Evolutionary conservation across 2,797 vertebrate species (phyloP), one percentile per base, ranked within the genome.

Genomic region (Lutjanus argentimaculatus): DNA sequence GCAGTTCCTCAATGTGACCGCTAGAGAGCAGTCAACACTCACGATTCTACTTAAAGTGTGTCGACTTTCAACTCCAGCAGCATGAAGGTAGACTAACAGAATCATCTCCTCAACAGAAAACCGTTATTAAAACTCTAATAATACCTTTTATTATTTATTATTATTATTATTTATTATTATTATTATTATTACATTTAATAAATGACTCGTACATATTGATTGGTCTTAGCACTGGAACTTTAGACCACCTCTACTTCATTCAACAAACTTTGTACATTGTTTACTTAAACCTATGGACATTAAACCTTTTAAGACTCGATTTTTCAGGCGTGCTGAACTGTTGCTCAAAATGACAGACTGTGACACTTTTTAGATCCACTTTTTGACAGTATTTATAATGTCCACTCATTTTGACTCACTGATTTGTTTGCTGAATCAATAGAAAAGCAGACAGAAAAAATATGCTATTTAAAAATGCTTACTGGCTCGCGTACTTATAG

Each of bases 11-110:
- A 4, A 4, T 1, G 1, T 66, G 65, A 51, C 70, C 84, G 67
- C 75, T 25, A 10, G 82, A 73, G 49, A 57, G 36, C 56, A 64
- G 58, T 74, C 9, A 55, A 75, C 1, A 40, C 25, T n/a, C 22
- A 14, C 1, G 1, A 48, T 30, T 49, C 7, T 6, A 13, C 40
- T 21, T 7, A 53, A 4, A 30, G n/a, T n/a, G 25, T 17, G 48
- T 5, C 11, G 36, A 4, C 0, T 7, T 14, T 42, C 2, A 42
- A 2, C 16, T 45, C 17, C 30, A 7, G 1, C 62, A 57, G 22
- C 17, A 17, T 21, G 9, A 59, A 6, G 6, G 8, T 16, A 61
- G 1, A 15, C 4, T 36, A 2, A 36, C 0, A 7, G 36, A 2
- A 11, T 17, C n/a, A 13, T 11, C 43, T 48, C 17, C 19, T 30